Percentiles rank a stretch among this genome's conserved stretches.
Conservation (phyloP, 2,797 vertebrate genomes). For the Rachycentron canadum region DNA sequence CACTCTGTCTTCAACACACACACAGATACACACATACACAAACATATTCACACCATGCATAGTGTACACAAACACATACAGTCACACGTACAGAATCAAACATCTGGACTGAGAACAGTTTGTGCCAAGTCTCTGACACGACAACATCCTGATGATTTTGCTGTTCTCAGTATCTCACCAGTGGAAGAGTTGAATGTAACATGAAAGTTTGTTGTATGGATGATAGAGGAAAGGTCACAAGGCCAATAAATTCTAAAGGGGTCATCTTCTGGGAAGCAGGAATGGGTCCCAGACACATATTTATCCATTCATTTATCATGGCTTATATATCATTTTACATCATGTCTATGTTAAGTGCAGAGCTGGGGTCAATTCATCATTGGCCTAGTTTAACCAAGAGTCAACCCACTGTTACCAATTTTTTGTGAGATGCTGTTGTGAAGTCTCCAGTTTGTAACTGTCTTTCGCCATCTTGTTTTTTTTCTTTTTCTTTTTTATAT, state of each 20-base stretch:
- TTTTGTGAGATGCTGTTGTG: no score
- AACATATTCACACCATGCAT: neutral
- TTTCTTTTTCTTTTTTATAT: no score
- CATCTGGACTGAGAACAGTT: slow-evolving; percentile 50
- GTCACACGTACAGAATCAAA: slow-evolving; percentile 39
- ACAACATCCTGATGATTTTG: slow-evolving; percentile 9
- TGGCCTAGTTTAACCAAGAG: neutral
- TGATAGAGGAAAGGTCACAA: neutral
- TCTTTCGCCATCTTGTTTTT: no score
- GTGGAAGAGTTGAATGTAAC: neutral
- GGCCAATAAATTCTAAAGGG: neutral
- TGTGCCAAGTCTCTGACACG: slow-evolving; percentile 32
- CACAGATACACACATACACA: neutral
- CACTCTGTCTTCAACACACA: slow-evolving; percentile 29
- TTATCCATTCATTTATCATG: no score
- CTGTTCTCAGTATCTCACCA: neutral
- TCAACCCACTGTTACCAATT: no score
- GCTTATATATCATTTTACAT: no score
- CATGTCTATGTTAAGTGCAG: neutral
- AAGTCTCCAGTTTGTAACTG: no score
- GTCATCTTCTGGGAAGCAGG: neutral
- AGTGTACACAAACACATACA: neutral
- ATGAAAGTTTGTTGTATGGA: neutral
- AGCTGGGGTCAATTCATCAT: neutral
- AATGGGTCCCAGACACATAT: no score